A percentile compares a stretch with the other conserved stretches of the same genome.
Conservation (phyloP, 2,113 vertebrate species). For the Ptilonorhynchus violaceus region DNA sequence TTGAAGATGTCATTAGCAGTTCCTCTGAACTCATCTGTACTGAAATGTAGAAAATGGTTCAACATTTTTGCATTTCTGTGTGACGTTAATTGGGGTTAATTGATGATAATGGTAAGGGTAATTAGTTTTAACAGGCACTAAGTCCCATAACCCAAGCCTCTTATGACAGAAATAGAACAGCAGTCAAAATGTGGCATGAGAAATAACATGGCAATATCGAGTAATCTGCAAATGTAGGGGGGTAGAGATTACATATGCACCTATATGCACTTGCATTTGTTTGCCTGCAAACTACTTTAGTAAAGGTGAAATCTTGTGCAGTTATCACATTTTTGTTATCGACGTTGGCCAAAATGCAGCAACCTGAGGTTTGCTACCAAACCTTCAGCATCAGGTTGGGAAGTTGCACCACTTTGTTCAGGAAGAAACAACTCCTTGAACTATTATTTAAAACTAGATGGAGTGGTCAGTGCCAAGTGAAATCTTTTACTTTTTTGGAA, state of each 20-base stretch:
- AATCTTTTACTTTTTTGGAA: not conserved
- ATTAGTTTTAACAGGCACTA: conserved; percentile 28
- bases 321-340: not conserved
- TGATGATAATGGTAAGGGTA: conserved; percentile 21
- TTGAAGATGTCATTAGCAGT: not conserved
- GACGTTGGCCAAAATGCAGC: not conserved
- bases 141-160: not conserved
- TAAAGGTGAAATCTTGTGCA: not conserved
- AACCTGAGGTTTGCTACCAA: not conserved
- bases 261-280: not conserved
- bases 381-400: not conserved
- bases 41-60: not conserved
- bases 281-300: not conserved
- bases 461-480: not conserved
- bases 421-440: not conserved
- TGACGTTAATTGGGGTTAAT: conserved; percentile 24
- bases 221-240: not conserved
- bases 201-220: not conserved
- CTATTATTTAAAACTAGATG: not conserved
- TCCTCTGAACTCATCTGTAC: not conserved
- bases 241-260: not conserved
- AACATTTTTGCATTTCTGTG: not conserved
- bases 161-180: not conserved
- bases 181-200: not conserved
- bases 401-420: not conserved